These are phyloP conservation scores for Poicephalus gulielmi DNA, from an alignment of 2,113 vertebrate genomes.

Conservation along the genomic window DNA sequence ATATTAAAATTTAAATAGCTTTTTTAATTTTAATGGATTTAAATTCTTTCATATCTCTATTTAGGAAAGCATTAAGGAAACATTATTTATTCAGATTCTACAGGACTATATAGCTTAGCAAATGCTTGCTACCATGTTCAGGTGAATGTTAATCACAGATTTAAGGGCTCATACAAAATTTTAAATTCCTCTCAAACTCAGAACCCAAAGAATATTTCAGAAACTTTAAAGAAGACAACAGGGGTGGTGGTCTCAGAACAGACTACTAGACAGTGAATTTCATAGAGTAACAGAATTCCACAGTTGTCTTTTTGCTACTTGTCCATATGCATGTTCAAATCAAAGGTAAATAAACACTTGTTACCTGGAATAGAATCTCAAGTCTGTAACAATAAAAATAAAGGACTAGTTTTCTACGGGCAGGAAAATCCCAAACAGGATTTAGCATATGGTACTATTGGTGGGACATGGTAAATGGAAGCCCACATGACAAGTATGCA, in stretches of 20 bases:
- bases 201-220: not conserved
- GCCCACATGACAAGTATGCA: not conserved
- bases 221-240: not conserved
- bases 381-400: not conserved
- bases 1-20: not conserved
- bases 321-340: not conserved
- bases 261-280: not conserved
- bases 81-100: not conserved
- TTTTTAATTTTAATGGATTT: not conserved
- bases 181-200: not conserved
- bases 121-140: not conserved
- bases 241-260: not conserved
- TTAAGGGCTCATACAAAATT: not conserved
- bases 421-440: not conserved
- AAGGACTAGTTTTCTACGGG: not conserved
- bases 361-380: not conserved
- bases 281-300: not conserved
- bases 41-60: not conserved
- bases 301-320: not conserved
- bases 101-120: not conserved
- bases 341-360: not conserved
- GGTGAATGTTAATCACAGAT: not conserved
- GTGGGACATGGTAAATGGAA: not conserved
- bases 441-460: not conserved
- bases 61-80: not conserved